Conservation (phyloP, 37 sponge, comb jelly and placozoan genomes). For the Aplysina aerophoba region DNA sequence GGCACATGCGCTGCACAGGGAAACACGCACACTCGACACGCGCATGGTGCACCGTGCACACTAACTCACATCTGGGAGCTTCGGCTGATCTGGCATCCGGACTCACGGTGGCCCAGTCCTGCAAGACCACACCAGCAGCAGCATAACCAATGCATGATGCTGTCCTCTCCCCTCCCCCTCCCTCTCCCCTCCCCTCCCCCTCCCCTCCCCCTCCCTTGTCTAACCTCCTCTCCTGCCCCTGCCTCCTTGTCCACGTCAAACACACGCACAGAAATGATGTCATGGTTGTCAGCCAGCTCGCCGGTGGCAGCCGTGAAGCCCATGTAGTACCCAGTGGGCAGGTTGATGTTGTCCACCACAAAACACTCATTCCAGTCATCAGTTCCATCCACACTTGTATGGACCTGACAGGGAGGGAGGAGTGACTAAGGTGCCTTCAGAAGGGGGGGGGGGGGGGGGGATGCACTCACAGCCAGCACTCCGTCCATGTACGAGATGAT, state of each 20-base stretch:
- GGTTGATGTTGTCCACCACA: slow-evolving; percentile 59
- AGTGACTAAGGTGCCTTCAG: too few relatives aligned
- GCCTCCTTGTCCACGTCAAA: slow-evolving; percentile 67
- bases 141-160: slow-evolving; percentile 1
- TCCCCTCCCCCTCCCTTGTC: background rate
- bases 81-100: slow-evolving; percentile 54
- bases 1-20: background rate
- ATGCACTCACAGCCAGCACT: slow-evolving; percentile 72
- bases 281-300: slow-evolving; percentile 96
- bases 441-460: background rate
- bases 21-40: background rate
- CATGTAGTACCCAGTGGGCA: slow-evolving; percentile 93
- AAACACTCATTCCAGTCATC: slow-evolving; percentile 84
- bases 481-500: slow-evolving; percentile 85
- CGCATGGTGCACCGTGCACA: background rate
- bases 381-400: slow-evolving; percentile 59
- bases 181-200: background rate
- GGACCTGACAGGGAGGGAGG: background rate
- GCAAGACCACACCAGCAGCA: slow-evolving; percentile 18
- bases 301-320: slow-evolving; percentile 94
- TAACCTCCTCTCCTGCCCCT: background rate
- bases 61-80: slow-evolving; percentile 54
- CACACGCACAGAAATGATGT: slow-evolving; percentile 74
- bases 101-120: slow-evolving; percentile 67
- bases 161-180: background rate